Percentiles rank a stretch among this genome's conserved stretches.
These are phyloP conservation scores for Pangasianodon gigas DNA, from an alignment of 2,113 vertebrate species.

Conservation along the genomic window DNA sequence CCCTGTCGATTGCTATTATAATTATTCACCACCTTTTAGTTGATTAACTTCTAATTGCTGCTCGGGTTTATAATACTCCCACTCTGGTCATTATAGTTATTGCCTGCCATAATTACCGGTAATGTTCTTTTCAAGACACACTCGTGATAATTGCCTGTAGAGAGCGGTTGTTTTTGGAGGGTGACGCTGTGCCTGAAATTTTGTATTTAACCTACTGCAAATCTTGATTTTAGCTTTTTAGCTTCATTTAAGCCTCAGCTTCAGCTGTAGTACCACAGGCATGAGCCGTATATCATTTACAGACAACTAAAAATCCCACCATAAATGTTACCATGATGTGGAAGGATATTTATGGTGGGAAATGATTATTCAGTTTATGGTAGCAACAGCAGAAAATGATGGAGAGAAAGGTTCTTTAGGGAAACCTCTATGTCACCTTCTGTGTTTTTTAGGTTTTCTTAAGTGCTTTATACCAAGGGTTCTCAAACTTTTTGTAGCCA, in stretches of 20 bases:
- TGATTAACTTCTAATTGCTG: constrained; percentile 99
- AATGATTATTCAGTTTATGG: neutral
- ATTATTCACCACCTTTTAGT: constrained; percentile 99
- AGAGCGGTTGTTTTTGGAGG: constrained; percentile 76
- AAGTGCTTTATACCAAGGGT: neutral
- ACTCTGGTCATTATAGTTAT: constrained; percentile 97
- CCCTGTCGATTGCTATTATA: constrained; percentile 87
- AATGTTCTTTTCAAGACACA: constrained; percentile 94
- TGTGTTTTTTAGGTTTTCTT: neutral
- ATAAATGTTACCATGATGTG: neutral
- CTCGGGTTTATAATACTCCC: constrained; percentile 93
- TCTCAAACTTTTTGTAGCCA: neutral
- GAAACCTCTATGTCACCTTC: neutral
- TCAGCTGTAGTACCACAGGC: neutral
- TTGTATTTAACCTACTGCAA: neutral
- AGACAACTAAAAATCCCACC: neutral
- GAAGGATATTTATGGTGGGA: neutral
- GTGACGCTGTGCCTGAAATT: constrained; percentile 70
- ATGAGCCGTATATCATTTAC: neutral
- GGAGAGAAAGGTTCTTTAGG: neutral
- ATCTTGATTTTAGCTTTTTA: neutral
- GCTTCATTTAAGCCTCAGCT: neutral
- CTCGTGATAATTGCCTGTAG: constrained; percentile 82
- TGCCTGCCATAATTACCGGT: constrained; percentile 99
- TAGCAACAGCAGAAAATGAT: neutral